These are phyloP conservation scores for Characodon lateralis DNA, from an alignment of 2,797 vertebrate genomes.

Conservation along the genomic window DNA sequence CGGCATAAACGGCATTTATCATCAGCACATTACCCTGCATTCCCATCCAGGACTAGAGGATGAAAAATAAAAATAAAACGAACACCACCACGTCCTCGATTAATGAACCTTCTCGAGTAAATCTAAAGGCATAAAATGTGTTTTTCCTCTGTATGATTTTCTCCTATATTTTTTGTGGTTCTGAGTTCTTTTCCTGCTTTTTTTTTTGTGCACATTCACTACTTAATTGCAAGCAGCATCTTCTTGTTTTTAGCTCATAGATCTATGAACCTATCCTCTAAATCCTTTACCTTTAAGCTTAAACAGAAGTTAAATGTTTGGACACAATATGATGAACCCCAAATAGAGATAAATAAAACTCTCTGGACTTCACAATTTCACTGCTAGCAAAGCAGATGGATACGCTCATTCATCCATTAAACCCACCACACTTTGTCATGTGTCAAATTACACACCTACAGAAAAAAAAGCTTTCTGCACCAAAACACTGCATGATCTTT, in stretches of 20 bases:
- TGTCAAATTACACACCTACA: constrained; percentile 68
- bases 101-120: constrained; percentile 80
- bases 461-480: constrained; percentile 2
- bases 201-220: constrained; percentile 3
- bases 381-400: constrained; percentile 45
- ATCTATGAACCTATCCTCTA: neutral
- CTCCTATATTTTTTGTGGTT: constrained; percentile 61
- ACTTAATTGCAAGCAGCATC: constrained; percentile 6
- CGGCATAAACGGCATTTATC: constrained; percentile 85
- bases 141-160: constrained; percentile 55
- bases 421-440: constrained; percentile 67
- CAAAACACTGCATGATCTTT: constrained; percentile 43
- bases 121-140: constrained; percentile 63
- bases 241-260: neutral
- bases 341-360: constrained; percentile 4
- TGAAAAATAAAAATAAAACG: constrained; percentile 42
- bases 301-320: neutral
- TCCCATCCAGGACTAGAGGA: constrained; percentile 60
- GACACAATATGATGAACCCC: neutral
- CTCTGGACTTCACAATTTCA: constrained; percentile 14
- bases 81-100: constrained; percentile 73
- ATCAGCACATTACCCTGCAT: constrained; percentile 80
- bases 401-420: constrained; percentile 64
- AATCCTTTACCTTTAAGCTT: constrained; percentile 1
- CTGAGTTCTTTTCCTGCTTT: constrained; percentile 8